These are phyloP conservation scores for Oryzias javanicus DNA, from an alignment of 2,113 vertebrate genomes.

Conservation along the genomic window DNA sequence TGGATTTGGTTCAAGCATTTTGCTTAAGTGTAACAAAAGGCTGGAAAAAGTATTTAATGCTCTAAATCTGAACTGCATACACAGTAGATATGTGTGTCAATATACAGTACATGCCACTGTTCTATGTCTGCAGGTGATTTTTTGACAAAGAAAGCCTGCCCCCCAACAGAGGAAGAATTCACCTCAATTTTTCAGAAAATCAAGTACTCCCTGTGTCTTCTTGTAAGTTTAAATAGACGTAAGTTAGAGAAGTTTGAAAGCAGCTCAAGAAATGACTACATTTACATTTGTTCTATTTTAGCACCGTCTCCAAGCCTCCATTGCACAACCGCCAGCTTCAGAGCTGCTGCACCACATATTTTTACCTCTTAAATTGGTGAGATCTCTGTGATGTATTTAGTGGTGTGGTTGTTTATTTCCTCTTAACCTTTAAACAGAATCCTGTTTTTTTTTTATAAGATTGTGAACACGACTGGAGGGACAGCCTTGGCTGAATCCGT, in stretches of 20 bases:
- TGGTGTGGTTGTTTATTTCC: not conserved
- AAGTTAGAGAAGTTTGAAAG: not conserved
- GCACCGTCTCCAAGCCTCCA: conserved; percentile 80
- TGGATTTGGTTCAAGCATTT: too few relatives aligned
- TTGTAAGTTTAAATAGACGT: conserved; percentile 74
- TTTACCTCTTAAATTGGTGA: conserved; percentile 80
- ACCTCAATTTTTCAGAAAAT: conserved; percentile 83
- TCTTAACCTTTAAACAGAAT: not conserved
- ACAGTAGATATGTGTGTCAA: not conserved
- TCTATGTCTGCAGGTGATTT: conserved; percentile 74
- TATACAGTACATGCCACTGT: not conserved
- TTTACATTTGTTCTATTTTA: conserved; percentile 39
- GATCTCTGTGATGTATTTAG: not conserved
- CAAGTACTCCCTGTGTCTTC: conserved; percentile 85
- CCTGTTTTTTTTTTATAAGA: conserved; percentile 51
- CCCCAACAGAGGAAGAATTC: conserved; percentile 81
- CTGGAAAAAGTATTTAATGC: too few relatives aligned
- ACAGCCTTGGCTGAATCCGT: conserved; percentile 72
- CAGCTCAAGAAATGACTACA: not conserved
- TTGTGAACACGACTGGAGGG: conserved; percentile 81
- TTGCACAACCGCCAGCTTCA: conserved; percentile 78
- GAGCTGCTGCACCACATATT: conserved; percentile 85
- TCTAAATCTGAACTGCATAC: too few relatives aligned
- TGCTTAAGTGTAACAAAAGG: too few relatives aligned
- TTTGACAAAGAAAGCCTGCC: conserved; percentile 74